Evolutionary conservation across 2,888 invertebrate species (phyloP).

Genomic region (Cotesia congregata): DNA sequence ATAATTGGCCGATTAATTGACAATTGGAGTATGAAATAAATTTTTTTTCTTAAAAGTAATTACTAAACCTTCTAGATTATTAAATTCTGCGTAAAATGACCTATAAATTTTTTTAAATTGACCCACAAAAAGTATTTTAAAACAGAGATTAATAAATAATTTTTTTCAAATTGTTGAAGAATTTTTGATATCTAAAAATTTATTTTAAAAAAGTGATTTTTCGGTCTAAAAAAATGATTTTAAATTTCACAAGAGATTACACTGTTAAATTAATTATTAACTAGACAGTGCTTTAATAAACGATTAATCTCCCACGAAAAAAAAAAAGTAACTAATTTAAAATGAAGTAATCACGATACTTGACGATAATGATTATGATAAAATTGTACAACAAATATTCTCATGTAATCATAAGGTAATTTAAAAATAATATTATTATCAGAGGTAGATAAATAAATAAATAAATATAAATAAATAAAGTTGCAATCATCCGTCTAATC

Average conservation of each 20-base stretch:
- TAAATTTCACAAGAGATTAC: no score
- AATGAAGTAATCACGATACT: background rate
- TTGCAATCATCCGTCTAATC: conserved; percentile 52
- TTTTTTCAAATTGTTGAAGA: no score
- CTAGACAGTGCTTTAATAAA: no score
- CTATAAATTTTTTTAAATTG: no score
- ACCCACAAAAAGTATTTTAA: no score
- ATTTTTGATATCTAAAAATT: no score
- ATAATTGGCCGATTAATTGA: background rate
- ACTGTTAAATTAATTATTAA: no score
- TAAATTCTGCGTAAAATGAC: background rate
- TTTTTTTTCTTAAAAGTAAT: background rate
- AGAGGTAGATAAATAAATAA: conserved; percentile 23
- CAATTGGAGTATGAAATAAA: background rate
- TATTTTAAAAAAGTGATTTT: no score
- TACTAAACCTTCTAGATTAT: background rate
- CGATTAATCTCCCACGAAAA: background rate
- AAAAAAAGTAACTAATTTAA: background rate
- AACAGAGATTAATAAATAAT: no score
- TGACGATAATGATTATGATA: background rate
- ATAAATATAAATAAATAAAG: conserved; percentile 33
- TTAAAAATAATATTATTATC: background rate
- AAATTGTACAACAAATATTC: background rate
- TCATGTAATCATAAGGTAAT: conserved; percentile 9
- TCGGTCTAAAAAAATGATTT: no score